Base-by-base conservation (phyloP, 2,113 vertebrate genomes). In the Embiotoca jacksoni region DNA sequence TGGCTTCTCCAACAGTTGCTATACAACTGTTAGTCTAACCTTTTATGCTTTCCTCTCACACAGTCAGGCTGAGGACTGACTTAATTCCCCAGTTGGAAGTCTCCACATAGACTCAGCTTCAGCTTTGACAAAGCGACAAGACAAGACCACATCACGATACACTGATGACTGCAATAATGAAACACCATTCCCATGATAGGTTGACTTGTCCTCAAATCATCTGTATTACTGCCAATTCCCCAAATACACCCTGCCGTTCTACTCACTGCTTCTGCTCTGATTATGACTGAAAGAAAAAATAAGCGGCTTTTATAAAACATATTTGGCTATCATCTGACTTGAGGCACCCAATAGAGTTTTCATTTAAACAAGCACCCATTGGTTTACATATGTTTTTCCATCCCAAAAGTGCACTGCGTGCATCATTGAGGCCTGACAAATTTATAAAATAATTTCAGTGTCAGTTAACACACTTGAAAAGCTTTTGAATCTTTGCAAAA, bases 151-250 rank as follows among this genome's bases (percentile, higher is more conserved):
- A 88, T 82, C 72, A 80, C 61, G 68, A 78, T 68, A 68, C 75
- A 69, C 53, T 56, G 55, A 84, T 83, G 80, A 85, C 41, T 84
- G 78, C 82, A 53, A 60, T 87, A 87, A 90, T 87, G 80, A 87
- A 83, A 87, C 77, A 49, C 49, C 23, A 63, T 60, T 72, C 76
- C 76, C 81, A 60, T 23, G 77, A 87, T 76, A 78, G 44, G 53
- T 81, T 84, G 52, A 37, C 68, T 39, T 10, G 56, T 63, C 76
- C 61, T 72, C 73, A 82, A 82, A 83, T 81, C 72, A 81, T 62
- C 73, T 78, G 76, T 23, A 74, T 88, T 87, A 87, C 41, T 83
- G 72, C 67, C 82, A 72, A 60, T 85, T 76, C 82, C 64, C 81
- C 49, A 53, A 23, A 60, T 76, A 66, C 76, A 56, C 64, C 44